Conservation (phyloP, 2,888 invertebrate species). For the Scaptodrosophila latifasciaeformis region DNA sequence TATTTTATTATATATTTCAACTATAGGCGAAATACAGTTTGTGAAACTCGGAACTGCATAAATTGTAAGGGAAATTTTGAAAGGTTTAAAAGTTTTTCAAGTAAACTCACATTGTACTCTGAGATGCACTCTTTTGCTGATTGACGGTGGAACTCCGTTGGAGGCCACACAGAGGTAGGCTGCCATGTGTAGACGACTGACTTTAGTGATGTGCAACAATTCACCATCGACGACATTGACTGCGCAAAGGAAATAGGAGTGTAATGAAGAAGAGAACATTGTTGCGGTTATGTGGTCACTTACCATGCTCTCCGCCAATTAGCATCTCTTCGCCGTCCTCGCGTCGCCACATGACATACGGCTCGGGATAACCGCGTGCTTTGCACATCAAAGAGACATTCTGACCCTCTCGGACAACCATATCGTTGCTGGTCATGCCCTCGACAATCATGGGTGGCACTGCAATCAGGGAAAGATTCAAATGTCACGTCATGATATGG, state of each 20-base stretch:
- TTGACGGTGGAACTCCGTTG: slow-evolving; percentile 93
- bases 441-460: slow-evolving; percentile 94
- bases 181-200: slow-evolving; percentile 93
- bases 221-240: slow-evolving; percentile 93
- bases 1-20: background rate
- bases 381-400: slow-evolving; percentile 92
- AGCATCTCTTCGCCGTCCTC: slow-evolving; percentile 92
- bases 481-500: too few species aligned
- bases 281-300: slow-evolving; percentile 51
- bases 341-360: slow-evolving; percentile 93
- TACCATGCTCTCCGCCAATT: slow-evolving; percentile 92
- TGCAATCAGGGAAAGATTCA: slow-evolving; percentile 71
- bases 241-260: slow-evolving; percentile 63
- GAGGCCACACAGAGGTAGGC: slow-evolving; percentile 94
- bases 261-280: slow-evolving; percentile 1
- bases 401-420: slow-evolving; percentile 92
- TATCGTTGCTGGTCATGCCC: slow-evolving; percentile 92
- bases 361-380: slow-evolving; percentile 91
- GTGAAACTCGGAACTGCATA: background rate
- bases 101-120: slow-evolving; percentile 87
- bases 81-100: background rate
- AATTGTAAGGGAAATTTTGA: background rate
- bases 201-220: slow-evolving; percentile 88
- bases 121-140: slow-evolving; percentile 88
- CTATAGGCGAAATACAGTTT: background rate